Conservation (phyloP, 2,888 invertebrate species). For the Caenorhabditis macrosperma region DNA sequence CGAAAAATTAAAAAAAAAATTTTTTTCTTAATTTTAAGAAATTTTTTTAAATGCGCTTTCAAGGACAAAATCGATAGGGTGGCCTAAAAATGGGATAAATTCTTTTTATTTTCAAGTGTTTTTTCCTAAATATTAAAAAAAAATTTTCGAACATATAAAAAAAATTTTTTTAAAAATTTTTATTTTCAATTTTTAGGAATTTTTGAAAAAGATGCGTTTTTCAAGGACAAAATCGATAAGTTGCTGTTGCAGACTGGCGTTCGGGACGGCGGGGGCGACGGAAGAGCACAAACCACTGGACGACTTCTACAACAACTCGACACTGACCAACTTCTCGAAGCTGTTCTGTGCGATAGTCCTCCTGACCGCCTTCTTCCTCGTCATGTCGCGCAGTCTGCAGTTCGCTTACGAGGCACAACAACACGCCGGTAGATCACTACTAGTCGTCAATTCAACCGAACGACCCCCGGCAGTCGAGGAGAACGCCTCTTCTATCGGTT, state of each 20-base stretch:
- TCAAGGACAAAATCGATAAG: not conserved
- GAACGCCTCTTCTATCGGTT: not conserved
- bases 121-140: not conserved
- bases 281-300: conserved; percentile 69
- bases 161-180: not conserved
- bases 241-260: conserved; percentile 68
- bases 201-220: not conserved
- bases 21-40: not conserved
- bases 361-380: conserved; percentile 66
- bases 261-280: conserved; percentile 57
- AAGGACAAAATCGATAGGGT: no score
- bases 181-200: not conserved
- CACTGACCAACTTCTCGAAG: conserved; percentile 70
- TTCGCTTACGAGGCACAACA: conserved; percentile 49
- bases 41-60: no score
- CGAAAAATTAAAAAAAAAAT: no score
- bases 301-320: conserved; percentile 77
- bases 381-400: conserved; percentile 69
- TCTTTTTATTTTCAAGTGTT: not conserved
- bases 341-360: conserved; percentile 70
- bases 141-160: not conserved
- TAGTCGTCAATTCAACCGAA: conserved; percentile 9
- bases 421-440: conserved; percentile 5
- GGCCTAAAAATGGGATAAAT: no score
- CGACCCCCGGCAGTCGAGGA: not conserved